A percentile compares a stretch with the other conserved stretches of the same genome.
These are phyloP conservation scores for Anthrax anthrax DNA, from an alignment of 2,888 invertebrate species.

Conservation along the genomic window DNA sequence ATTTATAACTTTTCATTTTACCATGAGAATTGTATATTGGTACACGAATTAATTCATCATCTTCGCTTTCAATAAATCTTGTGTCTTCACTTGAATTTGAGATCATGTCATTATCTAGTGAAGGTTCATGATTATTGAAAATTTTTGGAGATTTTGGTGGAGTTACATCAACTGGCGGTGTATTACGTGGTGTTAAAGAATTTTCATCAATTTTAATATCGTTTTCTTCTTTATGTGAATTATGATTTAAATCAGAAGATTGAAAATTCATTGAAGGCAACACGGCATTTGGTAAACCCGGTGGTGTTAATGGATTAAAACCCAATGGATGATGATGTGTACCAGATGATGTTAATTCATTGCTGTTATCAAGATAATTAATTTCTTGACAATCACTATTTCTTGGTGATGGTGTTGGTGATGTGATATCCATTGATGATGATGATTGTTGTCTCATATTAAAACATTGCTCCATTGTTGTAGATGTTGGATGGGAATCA, in stretches of 20 bases:
- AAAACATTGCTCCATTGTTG: background rate
- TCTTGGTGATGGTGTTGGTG: slow-evolving; percentile 38
- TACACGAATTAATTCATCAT: slow-evolving; percentile 35
- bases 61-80: slow-evolving; percentile 28
- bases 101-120: slow-evolving; percentile 26
- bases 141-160: slow-evolving; percentile 32
- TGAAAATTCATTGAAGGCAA: slow-evolving; percentile 14
- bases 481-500: slow-evolving; percentile 17
- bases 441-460: background rate
- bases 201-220: slow-evolving; percentile 3
- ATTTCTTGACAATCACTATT: slow-evolving; percentile 30
- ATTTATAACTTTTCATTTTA: slow-evolving; percentile 77
- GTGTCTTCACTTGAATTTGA: slow-evolving; percentile 32
- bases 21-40: slow-evolving; percentile 44
- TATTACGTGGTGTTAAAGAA: slow-evolving; percentile 24
- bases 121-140: slow-evolving; percentile 6
- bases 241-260: background rate
- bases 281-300: slow-evolving; percentile 36
- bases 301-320: slow-evolving; percentile 47
- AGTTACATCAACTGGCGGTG: slow-evolving; percentile 34
- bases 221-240: background rate
- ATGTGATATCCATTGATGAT: background rate
- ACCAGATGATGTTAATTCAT: background rate
- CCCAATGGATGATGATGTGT: slow-evolving; percentile 34
- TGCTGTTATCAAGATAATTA: slow-evolving; percentile 2